Evolutionary conservation across 2,797 vertebrate species (phyloP).

Genomic region (Eospalax fontanierii): DNA sequence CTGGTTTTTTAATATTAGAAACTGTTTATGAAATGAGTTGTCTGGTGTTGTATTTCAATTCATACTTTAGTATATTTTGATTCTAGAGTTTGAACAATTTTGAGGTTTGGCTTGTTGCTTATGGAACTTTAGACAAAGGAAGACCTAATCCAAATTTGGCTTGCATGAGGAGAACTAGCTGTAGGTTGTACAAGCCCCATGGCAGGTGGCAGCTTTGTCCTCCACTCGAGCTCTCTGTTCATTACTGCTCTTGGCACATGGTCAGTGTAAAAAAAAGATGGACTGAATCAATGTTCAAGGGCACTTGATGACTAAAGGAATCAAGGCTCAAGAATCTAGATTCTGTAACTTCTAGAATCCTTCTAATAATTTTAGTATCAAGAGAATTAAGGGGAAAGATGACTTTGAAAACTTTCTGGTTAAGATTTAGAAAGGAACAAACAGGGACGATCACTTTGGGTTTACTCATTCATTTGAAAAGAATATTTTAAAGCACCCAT

Average conservation of each 20-base stretch:
- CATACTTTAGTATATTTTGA: not conserved
- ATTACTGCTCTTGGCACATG: accelerated
- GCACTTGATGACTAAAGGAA: not conserved
- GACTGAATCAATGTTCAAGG: not conserved
- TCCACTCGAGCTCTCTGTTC: not conserved
- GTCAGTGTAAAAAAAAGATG: not conserved
- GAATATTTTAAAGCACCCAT: not conserved
- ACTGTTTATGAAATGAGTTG: not conserved
- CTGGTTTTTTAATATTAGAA: not conserved
- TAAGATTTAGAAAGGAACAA: not conserved
- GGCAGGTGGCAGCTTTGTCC: not conserved
- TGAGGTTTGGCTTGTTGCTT: not conserved
- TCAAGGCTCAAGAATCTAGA: not conserved
- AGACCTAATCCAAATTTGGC: not conserved
- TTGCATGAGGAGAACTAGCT: not conserved
- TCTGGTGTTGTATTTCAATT: conserved; percentile 13
- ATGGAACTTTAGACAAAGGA: not conserved
- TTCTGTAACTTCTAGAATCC: not conserved
- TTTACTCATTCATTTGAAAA: conserved; percentile 40
- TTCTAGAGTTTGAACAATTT: not conserved
- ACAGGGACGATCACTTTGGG: not conserved
- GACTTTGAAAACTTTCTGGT: not conserved
- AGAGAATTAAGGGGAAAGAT: not conserved
- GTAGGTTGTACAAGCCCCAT: not conserved
- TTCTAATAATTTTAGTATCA: conserved; percentile 14